Evolutionary conservation across 2,888 invertebrate genomes (phyloP).

Genomic region (Liodrosophila aerea): DNA sequence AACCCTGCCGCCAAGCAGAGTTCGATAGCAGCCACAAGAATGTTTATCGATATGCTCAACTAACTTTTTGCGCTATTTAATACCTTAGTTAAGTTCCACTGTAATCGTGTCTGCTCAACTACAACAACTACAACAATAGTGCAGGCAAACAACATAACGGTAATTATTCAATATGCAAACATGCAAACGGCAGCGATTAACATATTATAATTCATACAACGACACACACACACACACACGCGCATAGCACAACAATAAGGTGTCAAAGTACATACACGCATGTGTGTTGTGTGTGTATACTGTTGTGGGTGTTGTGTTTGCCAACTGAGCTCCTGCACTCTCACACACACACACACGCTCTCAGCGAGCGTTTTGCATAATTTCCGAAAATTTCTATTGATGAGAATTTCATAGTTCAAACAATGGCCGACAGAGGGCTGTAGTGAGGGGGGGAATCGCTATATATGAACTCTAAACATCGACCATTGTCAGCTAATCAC

Average conservation of each 20-base stretch:
- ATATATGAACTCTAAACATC: conserved; percentile 3
- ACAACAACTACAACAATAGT: conserved; percentile 17
- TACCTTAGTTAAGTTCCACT: too few relatives aligned
- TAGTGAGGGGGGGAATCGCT: not conserved
- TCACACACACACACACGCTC: conserved; percentile 29
- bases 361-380: conserved; percentile 63
- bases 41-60: too few relatives aligned
- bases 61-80: too few relatives aligned
- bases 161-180: conserved; percentile 75
- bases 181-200: conserved; percentile 76
- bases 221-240: conserved; percentile 23
- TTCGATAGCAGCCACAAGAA: too few relatives aligned
- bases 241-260: conserved; percentile 36
- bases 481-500: not conserved
- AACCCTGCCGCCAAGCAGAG: too few relatives aligned
- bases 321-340: too few relatives aligned
- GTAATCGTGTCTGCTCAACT: too few relatives aligned
- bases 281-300: not conserved
- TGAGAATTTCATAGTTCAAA: conserved; percentile 66
- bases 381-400: conserved; percentile 66
- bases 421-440: conserved; percentile 38
- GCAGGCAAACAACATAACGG: conserved; percentile 54
- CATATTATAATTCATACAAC: conserved; percentile 70
- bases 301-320: conserved; percentile 7
- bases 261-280: conserved; percentile 44